These are phyloP conservation scores for Epizoanthus ramosus DNA, from an alignment of 92 coral and sea anemone species.

Conservation along the genomic window DNA sequence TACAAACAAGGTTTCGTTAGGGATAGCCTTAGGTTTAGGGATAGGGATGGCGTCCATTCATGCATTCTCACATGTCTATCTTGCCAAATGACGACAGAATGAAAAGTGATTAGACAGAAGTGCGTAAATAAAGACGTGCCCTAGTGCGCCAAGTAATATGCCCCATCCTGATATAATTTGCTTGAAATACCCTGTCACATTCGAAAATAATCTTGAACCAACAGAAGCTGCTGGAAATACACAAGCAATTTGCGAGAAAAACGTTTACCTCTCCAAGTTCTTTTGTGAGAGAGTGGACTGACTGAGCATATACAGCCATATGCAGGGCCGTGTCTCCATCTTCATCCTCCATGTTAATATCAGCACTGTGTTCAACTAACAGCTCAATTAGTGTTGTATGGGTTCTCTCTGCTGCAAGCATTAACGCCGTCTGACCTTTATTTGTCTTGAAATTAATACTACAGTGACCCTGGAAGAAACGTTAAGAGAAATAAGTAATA, in stretches of 20 bases:
- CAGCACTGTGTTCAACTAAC: conserved; percentile 62
- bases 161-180: too few species aligned
- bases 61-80: background rate
- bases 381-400: conserved; percentile 62
- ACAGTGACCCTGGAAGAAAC: conserved; percentile 70
- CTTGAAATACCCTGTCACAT: background rate
- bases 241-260: background rate
- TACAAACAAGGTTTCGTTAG: too few species aligned
- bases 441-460: conserved; percentile 54
- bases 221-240: background rate
- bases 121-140: too few species aligned
- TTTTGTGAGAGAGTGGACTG: conserved; percentile 33
- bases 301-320: conserved; percentile 69
- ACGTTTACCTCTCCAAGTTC: conserved; percentile 54
- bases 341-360: conserved; percentile 63
- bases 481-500: too few species aligned
- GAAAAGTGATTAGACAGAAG: too few species aligned
- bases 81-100: too few species aligned
- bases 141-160: too few species aligned
- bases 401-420: conserved; percentile 62
- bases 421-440: conserved; percentile 72
- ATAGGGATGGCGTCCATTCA: too few species aligned
- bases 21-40: background rate
- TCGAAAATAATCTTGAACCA: background rate
- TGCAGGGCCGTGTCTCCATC: conserved; percentile 87